Base-by-base conservation (phyloP, 2,888 invertebrate genomes). In the Eupithecia tripunctaria region DNA sequence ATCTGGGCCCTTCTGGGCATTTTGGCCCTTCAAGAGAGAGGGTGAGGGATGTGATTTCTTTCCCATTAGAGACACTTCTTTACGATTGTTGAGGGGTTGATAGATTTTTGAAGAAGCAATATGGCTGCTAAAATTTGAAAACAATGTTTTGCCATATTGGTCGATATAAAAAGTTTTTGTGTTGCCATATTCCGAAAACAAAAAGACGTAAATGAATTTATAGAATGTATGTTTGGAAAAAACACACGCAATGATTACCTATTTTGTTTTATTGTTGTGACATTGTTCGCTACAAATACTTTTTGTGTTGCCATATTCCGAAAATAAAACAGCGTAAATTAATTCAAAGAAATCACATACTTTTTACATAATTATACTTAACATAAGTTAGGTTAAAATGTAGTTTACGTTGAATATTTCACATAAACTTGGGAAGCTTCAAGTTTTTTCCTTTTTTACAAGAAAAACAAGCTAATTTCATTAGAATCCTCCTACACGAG, bases 1-100 rank as follows among this genome's bases (percentile, higher is more conserved):
- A 94, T 93, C 93, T 94, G 93, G 91, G 89, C 89, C 88, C 86
- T 43, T 41, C 68, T 64, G 91, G 89, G 88, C 88, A 86, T 43
- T 38, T 64, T 63, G 51, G 21, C 71, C 70, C 70, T 67, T 29
- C 18, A n/a, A n/a, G 56, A 14, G 12, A 43, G 78, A 73, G 68
- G 78, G 70, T 38, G 74, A 80, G 79, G 81, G 84, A 83, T 80
- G 86, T 83, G 88, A 88, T 88, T 88, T 85, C 85, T 88, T 89
- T 88, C 81, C 86, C 86, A 89, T 90, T 91, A 88, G 90, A 80
- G 82, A 85, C n/a, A n/a, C 62, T 69, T 62, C 38, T 56, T 73
- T 68, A 65, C 63, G 51, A 71, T 47, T 71, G 68, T 25, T n/a
- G 68, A 68, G 68, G 43, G 62, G 43, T 47, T 41, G 21, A 36